These are phyloP conservation scores for Lasaia peninsularis DNA, from an alignment of 1,140 invertebrate genomes.

Conservation along the genomic window DNA sequence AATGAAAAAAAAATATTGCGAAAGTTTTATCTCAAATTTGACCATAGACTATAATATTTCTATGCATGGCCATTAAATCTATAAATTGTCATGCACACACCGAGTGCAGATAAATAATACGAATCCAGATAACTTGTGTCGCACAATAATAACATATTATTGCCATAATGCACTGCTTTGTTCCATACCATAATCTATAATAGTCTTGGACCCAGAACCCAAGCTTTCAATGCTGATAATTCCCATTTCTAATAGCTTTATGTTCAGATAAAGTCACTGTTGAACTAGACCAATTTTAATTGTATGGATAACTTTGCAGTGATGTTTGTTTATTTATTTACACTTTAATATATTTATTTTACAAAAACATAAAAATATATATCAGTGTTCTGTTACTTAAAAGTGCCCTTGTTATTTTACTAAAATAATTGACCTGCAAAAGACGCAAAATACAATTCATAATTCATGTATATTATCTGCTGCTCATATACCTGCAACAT, in stretches of 20 bases:
- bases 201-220: conserved; percentile 16
- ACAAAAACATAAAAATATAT: too few species aligned
- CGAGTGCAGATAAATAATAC: conserved; percentile 60
- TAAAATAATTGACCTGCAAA: too few species aligned
- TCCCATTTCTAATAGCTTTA: conserved; percentile 9
- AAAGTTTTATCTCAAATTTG: conserved; percentile 23
- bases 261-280: neutral
- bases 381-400: too few species aligned
- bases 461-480: too few species aligned
- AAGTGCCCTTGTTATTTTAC: too few species aligned
- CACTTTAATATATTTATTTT: too few species aligned
- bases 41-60: conserved; percentile 34
- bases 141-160: conserved; percentile 67
- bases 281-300: neutral
- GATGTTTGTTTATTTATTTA: too few species aligned
- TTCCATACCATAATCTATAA: conserved; percentile 45
- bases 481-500: too few species aligned
- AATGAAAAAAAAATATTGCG: neutral
- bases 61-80: conserved; percentile 59
- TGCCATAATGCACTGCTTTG: conserved; percentile 52
- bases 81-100: conserved; percentile 68
- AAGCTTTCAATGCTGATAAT: conserved; percentile 7
- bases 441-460: too few species aligned
- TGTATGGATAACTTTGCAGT: neutral
- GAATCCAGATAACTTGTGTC: conserved; percentile 58